Conservation (phyloP, 2,888 invertebrate species). For the Beris chalybata region DNA sequence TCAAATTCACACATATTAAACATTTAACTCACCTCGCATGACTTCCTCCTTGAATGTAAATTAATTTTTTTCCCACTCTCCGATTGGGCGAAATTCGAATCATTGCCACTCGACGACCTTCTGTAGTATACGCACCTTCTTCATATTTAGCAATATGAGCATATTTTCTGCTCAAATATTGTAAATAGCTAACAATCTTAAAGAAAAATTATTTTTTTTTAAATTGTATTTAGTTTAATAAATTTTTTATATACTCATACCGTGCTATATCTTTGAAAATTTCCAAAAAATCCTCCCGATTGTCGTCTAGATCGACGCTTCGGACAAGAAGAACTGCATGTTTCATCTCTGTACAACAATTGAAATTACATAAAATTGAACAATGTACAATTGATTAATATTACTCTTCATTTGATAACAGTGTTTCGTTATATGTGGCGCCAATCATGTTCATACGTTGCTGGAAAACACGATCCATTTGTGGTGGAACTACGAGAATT, state of each 20-base stretch:
- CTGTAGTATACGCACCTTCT: slow-evolving; percentile 49
- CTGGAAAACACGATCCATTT: slow-evolving; percentile 47
- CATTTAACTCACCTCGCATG: slow-evolving; percentile 43
- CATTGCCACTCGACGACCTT: slow-evolving; percentile 52
- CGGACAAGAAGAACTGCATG: slow-evolving; percentile 43
- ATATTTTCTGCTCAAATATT: slow-evolving; percentile 48
- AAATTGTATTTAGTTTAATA: neutral
- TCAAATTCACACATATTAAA: too few species aligned
- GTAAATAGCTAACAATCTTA: slow-evolving; percentile 51
- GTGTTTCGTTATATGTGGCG: slow-evolving; percentile 43
- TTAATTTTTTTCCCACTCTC: slow-evolving; percentile 45
- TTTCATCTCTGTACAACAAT: neutral
- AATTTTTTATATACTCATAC: slow-evolving; percentile 39
- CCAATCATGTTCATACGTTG: slow-evolving; percentile 45
- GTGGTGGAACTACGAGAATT: slow-evolving; percentile 51
- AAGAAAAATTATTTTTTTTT: slow-evolving; percentile 7
- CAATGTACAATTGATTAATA: neutral
- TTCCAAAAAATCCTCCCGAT: slow-evolving; percentile 51
- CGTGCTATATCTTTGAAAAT: slow-evolving; percentile 51
- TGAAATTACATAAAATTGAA: neutral
- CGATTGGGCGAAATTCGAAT: slow-evolving; percentile 51
- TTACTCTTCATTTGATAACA: slow-evolving; percentile 41
- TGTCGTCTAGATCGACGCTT: slow-evolving; percentile 50
- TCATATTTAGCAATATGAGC: slow-evolving; percentile 47
- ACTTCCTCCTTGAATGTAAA: slow-evolving; percentile 52